Base-by-base conservation (phyloP, 2,888 invertebrate genomes). In the Cheilosia vernalis region DNA sequence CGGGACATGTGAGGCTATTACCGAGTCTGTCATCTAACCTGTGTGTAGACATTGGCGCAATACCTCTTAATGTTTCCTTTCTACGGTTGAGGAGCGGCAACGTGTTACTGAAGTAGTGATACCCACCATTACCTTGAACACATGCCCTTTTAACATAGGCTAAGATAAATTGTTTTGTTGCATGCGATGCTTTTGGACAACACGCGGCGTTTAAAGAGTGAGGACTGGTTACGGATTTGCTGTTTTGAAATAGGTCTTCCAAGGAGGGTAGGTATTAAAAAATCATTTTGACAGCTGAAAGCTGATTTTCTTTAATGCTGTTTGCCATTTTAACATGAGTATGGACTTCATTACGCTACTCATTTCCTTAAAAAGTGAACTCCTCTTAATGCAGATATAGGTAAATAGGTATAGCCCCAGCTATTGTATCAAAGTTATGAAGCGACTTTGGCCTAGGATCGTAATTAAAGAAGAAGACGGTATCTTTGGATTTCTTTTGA, bases 1-100 rank as follows among this genome's bases (percentile, higher is more conserved):
- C 69, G 69, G 47, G 53, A 80, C 69, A 84, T 84, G 84, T 84
- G 4, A 47, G 30, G 49, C 49, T 67, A 64, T 83, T 79, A 79
- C 56, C 42, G 47, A 42, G 33, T 24, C 13, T 47, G 21, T 24
- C 30, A 47, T 47, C 19, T 27, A 42, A 60, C 17, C 30, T n/a
- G n/a, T 55, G 13, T 61, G 49, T 56, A 56, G 27, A 47, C 63
- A 53, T 10, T 55, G 27, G 30, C 24, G 19, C 21, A 61, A 13
- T 19, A 60, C 15, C 40, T 76, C 13, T 42, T 66, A 61, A 66
- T 77, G 63, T 42, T n/a, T 78, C 56, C 24, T 42, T 47, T 30
- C 51, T 24, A 37, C 13, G 30, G 53, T 17, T 15, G 7, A 33
- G 17, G 44, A 44, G 51, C 33, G 30, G 37, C 33, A 78, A 82